Evolutionary conservation across 1,140 invertebrate species (phyloP).

Genomic region (Zaprionus davidi): DNA sequence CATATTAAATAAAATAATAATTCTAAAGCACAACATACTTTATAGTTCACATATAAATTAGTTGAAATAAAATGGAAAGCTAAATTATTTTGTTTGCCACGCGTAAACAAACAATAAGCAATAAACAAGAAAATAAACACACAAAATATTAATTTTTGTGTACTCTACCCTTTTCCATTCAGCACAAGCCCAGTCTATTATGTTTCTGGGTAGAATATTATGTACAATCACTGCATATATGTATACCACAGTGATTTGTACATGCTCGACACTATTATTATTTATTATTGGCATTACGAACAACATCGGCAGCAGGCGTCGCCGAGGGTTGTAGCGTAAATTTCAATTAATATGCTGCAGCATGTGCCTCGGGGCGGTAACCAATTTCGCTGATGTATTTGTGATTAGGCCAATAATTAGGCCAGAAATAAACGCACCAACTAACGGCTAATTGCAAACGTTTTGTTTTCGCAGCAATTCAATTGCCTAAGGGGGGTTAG

Average conservation of each 20-base stretch:
- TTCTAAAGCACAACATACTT: not conserved
- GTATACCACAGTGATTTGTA: conserved; percentile 5
- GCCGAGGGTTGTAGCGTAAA: conserved; percentile 21
- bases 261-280: conserved; percentile 26
- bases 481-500: not conserved
- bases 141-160: conserved; percentile 35
- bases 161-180: not conserved
- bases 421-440: conserved; percentile 23
- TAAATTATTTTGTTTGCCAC: conserved; percentile 10
- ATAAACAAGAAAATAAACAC: conserved; percentile 48
- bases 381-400: conserved; percentile 43
- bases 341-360: conserved; percentile 46
- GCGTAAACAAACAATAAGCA: conserved; percentile 37
- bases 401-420: conserved; percentile 41
- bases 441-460: conserved; percentile 35
- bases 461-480: conserved; percentile 41
- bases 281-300: conserved; percentile 25
- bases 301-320: conserved; percentile 27
- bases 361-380: conserved; percentile 21
- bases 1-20: not conserved
- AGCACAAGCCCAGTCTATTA: conserved; percentile 5
- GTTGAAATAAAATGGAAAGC: not conserved
- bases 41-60: not conserved
- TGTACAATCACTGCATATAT: conserved; percentile 17
- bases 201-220: conserved; percentile 10